A percentile compares a stretch with the other conserved stretches of the same genome.
Conservation (phyloP, 1,140 invertebrate species). For the Lordiphosa collinella region DNA sequence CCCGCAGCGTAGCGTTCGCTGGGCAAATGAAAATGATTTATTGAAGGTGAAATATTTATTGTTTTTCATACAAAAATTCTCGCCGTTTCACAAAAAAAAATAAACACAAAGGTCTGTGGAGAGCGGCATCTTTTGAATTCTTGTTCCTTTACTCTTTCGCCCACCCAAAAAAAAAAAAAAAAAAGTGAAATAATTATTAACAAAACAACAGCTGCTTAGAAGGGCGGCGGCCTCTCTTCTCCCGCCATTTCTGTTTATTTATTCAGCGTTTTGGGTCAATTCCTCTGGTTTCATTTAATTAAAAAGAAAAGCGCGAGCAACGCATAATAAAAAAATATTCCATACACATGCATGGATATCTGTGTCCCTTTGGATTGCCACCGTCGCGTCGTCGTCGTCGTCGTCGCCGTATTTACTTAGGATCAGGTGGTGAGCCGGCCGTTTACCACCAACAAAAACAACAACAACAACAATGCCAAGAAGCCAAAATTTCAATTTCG, state of each 20-base stretch:
- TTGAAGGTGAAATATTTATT: slow-evolving; percentile 79
- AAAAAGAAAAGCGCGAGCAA: slow-evolving; percentile 68
- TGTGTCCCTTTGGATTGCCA: slow-evolving; percentile 32
- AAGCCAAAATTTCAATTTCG: slow-evolving; percentile 77
- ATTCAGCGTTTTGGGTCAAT: slow-evolving; percentile 78
- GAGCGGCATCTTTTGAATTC: slow-evolving; percentile 70
- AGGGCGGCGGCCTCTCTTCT: not conserved
- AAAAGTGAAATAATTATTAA: slow-evolving; percentile 74
- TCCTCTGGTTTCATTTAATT: slow-evolving; percentile 80
- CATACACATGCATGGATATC: slow-evolving; percentile 59
- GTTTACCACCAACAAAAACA: slow-evolving; percentile 26
- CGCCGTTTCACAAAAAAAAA: slow-evolving; percentile 22
- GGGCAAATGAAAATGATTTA: slow-evolving; percentile 73
- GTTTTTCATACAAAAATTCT: slow-evolving; percentile 61
- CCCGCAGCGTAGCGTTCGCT: slow-evolving; percentile 26
- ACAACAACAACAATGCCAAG: slow-evolving; percentile 57
- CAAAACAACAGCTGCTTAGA: slow-evolving; percentile 53
- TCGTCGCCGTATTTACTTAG: slow-evolving; percentile 70
- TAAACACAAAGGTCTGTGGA: slow-evolving; percentile 54
- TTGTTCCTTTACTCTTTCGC: slow-evolving; percentile 39
- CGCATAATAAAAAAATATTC: slow-evolving; percentile 42
- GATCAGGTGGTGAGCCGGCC: slow-evolving; percentile 73
- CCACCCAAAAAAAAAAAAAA: slow-evolving; percentile 35
- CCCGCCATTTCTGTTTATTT: slow-evolving; percentile 60
- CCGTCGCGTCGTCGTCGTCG: slow-evolving; percentile 22